These are phyloP conservation scores for Drosophila baimaii DNA, from an alignment of 1,140 invertebrate genomes.

Conservation along the genomic window DNA sequence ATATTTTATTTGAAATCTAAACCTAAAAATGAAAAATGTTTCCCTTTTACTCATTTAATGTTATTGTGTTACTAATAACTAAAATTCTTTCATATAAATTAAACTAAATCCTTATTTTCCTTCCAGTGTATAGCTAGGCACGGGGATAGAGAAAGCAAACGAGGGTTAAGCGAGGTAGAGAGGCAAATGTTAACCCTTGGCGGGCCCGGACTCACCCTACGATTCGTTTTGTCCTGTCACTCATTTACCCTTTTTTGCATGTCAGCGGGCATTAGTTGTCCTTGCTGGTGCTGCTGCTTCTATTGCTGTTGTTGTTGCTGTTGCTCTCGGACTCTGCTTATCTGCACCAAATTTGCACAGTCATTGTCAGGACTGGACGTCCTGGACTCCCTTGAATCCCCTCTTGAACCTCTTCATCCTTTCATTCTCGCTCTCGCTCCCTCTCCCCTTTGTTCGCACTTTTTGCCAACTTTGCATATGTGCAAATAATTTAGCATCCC, in stretches of 20 bases:
- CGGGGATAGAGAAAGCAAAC: slow-evolving; percentile 34
- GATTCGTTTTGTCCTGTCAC: slow-evolving; percentile 65
- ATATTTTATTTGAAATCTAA: background rate
- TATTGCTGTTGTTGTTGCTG: slow-evolving; percentile 32
- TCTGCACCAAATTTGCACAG: slow-evolving; percentile 80
- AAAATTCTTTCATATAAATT: too few relatives aligned
- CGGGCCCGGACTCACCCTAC: slow-evolving; percentile 28
- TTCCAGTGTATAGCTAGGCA: slow-evolving; percentile 12
- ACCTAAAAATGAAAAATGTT: background rate
- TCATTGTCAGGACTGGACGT: slow-evolving; percentile 68
- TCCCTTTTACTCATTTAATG: fast-evolving
- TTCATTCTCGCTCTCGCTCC: slow-evolving; percentile 41
- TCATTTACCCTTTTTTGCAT: slow-evolving; percentile 81
- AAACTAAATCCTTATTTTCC: too few relatives aligned
- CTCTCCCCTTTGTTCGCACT: slow-evolving; percentile 64
- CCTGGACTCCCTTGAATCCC: slow-evolving; percentile 20
- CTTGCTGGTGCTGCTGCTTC: slow-evolving; percentile 40
- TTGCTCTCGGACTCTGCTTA: slow-evolving; percentile 75
- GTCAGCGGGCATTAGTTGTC: slow-evolving; percentile 79
- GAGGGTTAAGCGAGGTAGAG: slow-evolving; percentile 32
- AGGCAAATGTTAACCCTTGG: slow-evolving; percentile 46
- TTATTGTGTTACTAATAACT: too few relatives aligned
- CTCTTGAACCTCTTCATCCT: slow-evolving; percentile 44
- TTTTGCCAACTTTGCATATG: slow-evolving; percentile 81
- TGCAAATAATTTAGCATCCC: slow-evolving; percentile 76